phyloP scores from a whole-genome alignment of 2,797 vertebrate genomes.

The Danio kyathit region DNA sequence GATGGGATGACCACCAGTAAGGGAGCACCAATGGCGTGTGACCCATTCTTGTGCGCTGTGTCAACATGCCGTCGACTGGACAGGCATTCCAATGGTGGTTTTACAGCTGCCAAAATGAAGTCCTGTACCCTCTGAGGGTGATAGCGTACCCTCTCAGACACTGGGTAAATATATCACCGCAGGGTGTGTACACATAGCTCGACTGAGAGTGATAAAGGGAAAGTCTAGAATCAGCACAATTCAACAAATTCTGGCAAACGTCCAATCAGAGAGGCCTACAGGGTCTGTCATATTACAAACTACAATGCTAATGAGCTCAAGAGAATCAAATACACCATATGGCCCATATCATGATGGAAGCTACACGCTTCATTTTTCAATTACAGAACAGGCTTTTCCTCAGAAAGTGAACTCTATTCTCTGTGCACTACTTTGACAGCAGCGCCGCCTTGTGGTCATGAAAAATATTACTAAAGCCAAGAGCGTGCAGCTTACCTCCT shows the following conservation, averaged over 20 bases:
- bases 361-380: not conserved
- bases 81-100: constrained; percentile 63
- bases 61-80: constrained; percentile 57
- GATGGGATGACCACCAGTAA: constrained; percentile 1
- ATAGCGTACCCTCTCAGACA: constrained; percentile 56
- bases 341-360: not conserved
- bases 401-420: constrained; percentile 25
- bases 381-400: constrained; percentile 30
- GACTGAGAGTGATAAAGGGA: constrained; percentile 50
- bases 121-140: constrained; percentile 47
- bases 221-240: constrained; percentile 53
- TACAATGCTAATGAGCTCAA: not conserved
- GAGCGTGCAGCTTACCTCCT: not conserved
- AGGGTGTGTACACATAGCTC: constrained; percentile 53
- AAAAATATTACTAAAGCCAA: not conserved
- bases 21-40: constrained; percentile 2
- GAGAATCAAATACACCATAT: not conserved
- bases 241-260: constrained; percentile 46
- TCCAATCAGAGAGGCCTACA: constrained; percentile 20
- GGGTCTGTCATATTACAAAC: not conserved
- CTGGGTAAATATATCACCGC: constrained; percentile 66
- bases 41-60: constrained; percentile 47
- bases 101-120: constrained; percentile 50
- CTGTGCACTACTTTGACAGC: constrained; percentile 31
- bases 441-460: constrained; percentile 46